These are phyloP conservation scores for Coenonympha arcania DNA, from an alignment of 2,888 invertebrate species.

Conservation along the genomic window DNA sequence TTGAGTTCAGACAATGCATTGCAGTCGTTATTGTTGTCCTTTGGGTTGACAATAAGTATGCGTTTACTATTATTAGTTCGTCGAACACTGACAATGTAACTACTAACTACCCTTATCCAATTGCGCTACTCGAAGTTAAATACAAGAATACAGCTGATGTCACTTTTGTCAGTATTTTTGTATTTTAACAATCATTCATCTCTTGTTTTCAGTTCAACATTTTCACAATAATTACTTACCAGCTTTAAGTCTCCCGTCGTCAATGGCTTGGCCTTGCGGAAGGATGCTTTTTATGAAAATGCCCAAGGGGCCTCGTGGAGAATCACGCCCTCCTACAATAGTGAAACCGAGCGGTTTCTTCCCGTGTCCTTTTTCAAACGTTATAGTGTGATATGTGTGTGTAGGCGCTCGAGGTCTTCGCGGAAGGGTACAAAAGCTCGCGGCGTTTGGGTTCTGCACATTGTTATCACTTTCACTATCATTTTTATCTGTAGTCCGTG, in stretches of 20 bases:
- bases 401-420: constrained; percentile 79
- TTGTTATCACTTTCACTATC: constrained; percentile 50
- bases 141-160: too few relatives aligned
- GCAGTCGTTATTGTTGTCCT: constrained; percentile 36
- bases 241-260: constrained; percentile 86
- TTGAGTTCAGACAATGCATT: constrained; percentile 16
- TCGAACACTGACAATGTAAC: constrained; percentile 41
- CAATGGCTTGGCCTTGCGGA: constrained; percentile 86
- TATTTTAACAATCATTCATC: constrained; percentile 15
- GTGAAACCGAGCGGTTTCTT: constrained; percentile 92
- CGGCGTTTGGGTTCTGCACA: constrained; percentile 61
- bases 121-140: constrained; percentile 35
- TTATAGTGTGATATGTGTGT: constrained; percentile 81
- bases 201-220: too few relatives aligned
- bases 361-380: constrained; percentile 85
- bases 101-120: constrained; percentile 52
- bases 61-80: constrained; percentile 32
- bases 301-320: constrained; percentile 86
- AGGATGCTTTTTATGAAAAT: constrained; percentile 91
- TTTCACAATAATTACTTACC: constrained; percentile 66
- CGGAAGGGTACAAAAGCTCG: constrained; percentile 83
- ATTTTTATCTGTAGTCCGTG: constrained; percentile 49
- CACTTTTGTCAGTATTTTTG: too few relatives aligned
- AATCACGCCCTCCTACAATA: constrained; percentile 90
- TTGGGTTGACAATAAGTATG: constrained; percentile 21